Conservation (phyloP, 30 jellyfish, hydroid and myxozoan species). For the Hydractinia symbiolongicarpus region DNA sequence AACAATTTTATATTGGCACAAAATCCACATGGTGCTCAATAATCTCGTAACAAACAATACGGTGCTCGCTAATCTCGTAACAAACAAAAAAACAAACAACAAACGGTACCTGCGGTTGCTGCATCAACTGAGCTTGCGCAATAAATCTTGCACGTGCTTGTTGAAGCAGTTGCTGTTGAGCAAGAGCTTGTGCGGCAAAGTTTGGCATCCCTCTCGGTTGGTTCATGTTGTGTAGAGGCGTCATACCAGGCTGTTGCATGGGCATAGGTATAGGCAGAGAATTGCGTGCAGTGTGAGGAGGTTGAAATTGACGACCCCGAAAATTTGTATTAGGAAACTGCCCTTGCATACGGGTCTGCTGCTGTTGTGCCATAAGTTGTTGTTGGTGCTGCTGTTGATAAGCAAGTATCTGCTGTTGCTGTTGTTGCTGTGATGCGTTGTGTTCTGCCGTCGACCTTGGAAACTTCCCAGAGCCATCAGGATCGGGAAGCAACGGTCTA, state of each 20-base stretch:
- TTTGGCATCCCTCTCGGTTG: constrained; percentile 11
- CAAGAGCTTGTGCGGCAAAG: constrained; percentile 53
- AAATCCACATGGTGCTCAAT: too few species aligned
- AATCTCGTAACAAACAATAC: too few species aligned
- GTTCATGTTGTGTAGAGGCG: constrained; percentile 13
- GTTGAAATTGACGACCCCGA: constrained; percentile 21
- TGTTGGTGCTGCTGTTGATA: constrained; percentile 32
- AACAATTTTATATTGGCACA: too few species aligned
- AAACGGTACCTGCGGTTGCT: constrained; percentile 44
- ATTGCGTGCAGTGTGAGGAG: constrained; percentile 1
- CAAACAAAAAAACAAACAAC: too few species aligned
- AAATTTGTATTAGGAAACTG: constrained; percentile 8
- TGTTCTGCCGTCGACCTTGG: constrained; percentile 15
- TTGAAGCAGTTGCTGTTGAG: constrained; percentile 75
- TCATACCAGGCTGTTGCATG: constrained; percentile 49
- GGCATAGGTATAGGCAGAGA: constrained; percentile 49
- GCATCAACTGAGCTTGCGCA: constrained; percentile 75
- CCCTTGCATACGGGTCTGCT: constrained; percentile 20
- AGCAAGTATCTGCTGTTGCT: constrained; percentile 36
- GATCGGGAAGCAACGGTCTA: constrained; percentile 42
- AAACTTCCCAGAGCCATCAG: background rate
- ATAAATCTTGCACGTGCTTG: constrained; percentile 75
- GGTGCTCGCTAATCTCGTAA: too few species aligned
- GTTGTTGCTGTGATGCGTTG: constrained; percentile 22
- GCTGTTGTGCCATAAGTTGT: constrained; percentile 1